Evolutionary conservation across 2,797 vertebrate species (phyloP).

Genomic region (Semaprochilodus insignis): DNA sequence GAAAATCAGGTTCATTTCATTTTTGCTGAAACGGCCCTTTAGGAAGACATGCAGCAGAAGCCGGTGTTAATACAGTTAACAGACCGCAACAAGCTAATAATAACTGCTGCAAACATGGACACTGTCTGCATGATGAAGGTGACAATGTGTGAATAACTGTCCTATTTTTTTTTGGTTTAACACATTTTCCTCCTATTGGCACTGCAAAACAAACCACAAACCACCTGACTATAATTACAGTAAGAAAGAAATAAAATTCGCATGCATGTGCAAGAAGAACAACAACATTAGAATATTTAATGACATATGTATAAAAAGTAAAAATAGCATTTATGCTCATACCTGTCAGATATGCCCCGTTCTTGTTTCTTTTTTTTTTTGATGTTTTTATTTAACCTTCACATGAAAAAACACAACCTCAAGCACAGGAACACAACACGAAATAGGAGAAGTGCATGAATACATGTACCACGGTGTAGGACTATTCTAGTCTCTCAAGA

Average conservation of each 20-base stretch:
- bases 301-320: neutral
- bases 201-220: constrained; percentile 1
- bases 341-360: neutral
- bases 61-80: neutral
- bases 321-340: neutral
- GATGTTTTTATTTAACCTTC: neutral
- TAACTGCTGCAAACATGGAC: neutral
- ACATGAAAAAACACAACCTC: neutral
- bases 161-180: constrained; percentile 1
- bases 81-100: neutral
- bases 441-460: neutral
- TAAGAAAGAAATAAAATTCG: neutral
- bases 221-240: neutral
- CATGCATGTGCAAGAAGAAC: neutral
- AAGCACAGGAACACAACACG: neutral
- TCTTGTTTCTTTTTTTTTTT: neutral
- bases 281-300: neutral
- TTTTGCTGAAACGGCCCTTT: too few relatives aligned
- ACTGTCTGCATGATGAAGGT: neutral
- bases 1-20: too few relatives aligned
- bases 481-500: constrained; percentile 7
- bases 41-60: neutral
- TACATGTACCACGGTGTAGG: neutral
- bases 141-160: neutral
- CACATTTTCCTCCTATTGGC: neutral